Evolutionary conservation across 2,888 invertebrate species (phyloP).

Genomic region (Drosophila antonietae): DNA sequence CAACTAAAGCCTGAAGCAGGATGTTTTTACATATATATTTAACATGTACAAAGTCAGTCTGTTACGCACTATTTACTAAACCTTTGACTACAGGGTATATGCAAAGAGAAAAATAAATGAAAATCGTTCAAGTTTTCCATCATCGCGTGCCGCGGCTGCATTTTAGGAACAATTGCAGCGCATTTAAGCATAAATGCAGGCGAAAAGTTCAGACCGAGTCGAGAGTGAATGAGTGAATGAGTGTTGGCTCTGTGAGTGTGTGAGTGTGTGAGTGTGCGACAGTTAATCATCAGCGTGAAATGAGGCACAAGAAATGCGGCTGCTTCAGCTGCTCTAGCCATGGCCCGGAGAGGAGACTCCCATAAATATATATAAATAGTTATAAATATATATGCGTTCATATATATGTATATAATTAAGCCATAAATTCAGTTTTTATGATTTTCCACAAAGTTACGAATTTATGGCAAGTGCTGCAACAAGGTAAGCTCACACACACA

Average conservation of each 20-base stretch:
- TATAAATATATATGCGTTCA: slow-evolving; percentile 12
- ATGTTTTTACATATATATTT: too few relatives aligned
- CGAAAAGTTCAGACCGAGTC: slow-evolving; percentile 67
- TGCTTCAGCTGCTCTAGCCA: slow-evolving; percentile 30
- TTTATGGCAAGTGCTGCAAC: slow-evolving; percentile 69
- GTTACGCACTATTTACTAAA: neutral
- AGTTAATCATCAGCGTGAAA: slow-evolving; percentile 79
- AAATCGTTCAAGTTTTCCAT: slow-evolving; percentile 70
- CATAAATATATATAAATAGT: slow-evolving; percentile 18
- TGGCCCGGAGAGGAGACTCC: slow-evolving; percentile 13
- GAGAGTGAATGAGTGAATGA: slow-evolving; percentile 44
- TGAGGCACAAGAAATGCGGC: slow-evolving; percentile 70
- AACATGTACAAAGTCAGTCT: neutral
- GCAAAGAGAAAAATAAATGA: slow-evolving; percentile 35
- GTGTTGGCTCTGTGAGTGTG: slow-evolving; percentile 23
- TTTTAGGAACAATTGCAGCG: slow-evolving; percentile 74
- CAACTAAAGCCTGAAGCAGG: too few relatives aligned
- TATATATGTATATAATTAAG: slow-evolving; percentile 77
- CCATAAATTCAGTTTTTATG: slow-evolving; percentile 81
- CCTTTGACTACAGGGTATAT: slow-evolving; percentile 2
- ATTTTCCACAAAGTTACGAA: slow-evolving; percentile 82
- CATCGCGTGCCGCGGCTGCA: slow-evolving; percentile 75
- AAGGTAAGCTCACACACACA: slow-evolving; percentile 41
- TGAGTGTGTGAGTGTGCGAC: slow-evolving; percentile 47
- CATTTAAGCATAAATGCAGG: slow-evolving; percentile 75